Percentiles rank a stretch among this genome's conserved stretches.
These are phyloP conservation scores for Incurvaria masculella DNA, from an alignment of 2,888 invertebrate species.

Conservation along the genomic window DNA sequence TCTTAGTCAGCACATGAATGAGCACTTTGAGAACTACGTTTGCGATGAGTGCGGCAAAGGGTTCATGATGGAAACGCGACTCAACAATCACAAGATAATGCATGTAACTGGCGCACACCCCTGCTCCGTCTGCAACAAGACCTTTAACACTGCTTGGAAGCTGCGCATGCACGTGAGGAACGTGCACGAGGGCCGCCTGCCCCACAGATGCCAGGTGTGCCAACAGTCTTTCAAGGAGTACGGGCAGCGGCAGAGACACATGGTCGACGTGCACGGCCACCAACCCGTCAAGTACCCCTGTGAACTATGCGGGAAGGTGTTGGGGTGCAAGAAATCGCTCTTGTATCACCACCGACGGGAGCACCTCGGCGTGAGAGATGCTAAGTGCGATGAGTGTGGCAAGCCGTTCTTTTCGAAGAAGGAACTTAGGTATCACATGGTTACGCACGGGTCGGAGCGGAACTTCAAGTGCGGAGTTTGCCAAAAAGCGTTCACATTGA, in stretches of 20 bases:
- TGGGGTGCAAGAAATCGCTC: slow-evolving; percentile 35
- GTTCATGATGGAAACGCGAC: no score
- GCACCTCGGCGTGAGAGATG: slow-evolving; percentile 29
- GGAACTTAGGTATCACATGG: background rate
- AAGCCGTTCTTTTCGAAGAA: background rate
- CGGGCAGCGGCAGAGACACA: background rate
- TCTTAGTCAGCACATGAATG: no score
- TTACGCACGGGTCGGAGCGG: background rate
- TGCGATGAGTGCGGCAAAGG: no score
- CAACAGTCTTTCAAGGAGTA: background rate
- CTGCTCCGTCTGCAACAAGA: slow-evolving; percentile 2
- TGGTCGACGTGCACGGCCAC: background rate
- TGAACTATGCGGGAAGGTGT: slow-evolving; percentile 38
- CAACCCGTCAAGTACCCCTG: slow-evolving; percentile 31
- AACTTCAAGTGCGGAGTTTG: background rate
- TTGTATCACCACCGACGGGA: slow-evolving; percentile 39
- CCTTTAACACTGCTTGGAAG: background rate
- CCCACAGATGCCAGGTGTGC: background rate
- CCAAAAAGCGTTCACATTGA: background rate
- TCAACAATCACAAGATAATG: no score
- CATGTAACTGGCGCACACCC: slow-evolving; percentile 22
- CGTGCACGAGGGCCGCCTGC: background rate
- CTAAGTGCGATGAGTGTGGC: background rate
- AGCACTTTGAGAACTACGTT: no score
- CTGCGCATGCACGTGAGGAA: background rate